Evolutionary conservation across 2,888 invertebrate species (phyloP), one percentile per base, ranked within the genome.

Genomic region (Temnothorax unifasciatus): DNA sequence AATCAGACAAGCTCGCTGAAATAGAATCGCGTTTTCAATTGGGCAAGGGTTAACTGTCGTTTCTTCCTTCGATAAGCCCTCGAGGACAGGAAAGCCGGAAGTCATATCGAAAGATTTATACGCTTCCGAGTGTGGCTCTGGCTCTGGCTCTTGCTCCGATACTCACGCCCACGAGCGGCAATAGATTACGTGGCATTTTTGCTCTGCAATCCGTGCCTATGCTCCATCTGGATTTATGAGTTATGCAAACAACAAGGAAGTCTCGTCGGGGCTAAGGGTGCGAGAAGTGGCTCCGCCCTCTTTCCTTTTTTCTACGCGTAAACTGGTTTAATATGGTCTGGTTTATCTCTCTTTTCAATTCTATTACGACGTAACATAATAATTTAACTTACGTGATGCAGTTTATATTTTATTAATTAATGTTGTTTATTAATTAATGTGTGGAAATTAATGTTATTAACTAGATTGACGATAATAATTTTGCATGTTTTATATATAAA

Each of bases 211-310:
- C 87, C 85, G 74, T 54, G 74, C 85, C 85, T 83, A 74, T 85
- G 85, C 86, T 44, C 52, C 73, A 64, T 50, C 47, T 44, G 79
- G 86, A 91, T 91, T 92, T 92, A 92, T 92, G 86, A 87, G 83
- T 89, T 88, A 88, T 89, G 88, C 88, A 90, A 89, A 91, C 91
- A 90, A 90, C 90, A 90, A 92, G 92, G 91, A 92, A 92, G 87
- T 89, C 88, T 68, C 50, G 64, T 66, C 50, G 66, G 50, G 71
- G 44, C 61, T 63, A 82, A 82, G 74, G 68, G 25, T 76, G 50
- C 52, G 66, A 69, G 25, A 61, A 63, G 66, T 18, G 68, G 44
- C 44, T 68, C 69, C 66, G 50, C 41, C 50, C 29, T 75, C 25
- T 54, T 57, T 18, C 52, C 66, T 54, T 68, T 83, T 21, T 63